These are phyloP conservation scores for Lycodopsis pacificus DNA, from an alignment of 2,797 vertebrate genomes.

Conservation along the genomic window DNA sequence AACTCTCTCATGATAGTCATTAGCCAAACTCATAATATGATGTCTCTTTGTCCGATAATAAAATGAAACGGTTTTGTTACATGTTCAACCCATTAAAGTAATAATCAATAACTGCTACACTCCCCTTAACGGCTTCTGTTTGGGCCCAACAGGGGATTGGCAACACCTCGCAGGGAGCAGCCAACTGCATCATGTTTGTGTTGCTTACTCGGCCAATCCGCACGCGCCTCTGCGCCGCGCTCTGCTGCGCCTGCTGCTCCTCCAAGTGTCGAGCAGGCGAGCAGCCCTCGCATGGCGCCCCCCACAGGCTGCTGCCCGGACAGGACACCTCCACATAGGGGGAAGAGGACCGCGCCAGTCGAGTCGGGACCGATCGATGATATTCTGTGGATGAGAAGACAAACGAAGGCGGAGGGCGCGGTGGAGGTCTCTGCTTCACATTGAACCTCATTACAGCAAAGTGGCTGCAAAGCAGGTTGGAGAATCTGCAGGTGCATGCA, in stretches of 20 bases:
- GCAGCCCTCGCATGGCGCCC: neutral
- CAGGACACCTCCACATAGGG: conserved; percentile 33
- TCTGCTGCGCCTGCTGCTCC: conserved; percentile 86
- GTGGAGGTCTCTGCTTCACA: conserved; percentile 6
- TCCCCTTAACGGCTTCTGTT: neutral
- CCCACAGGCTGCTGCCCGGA: conserved; percentile 23
- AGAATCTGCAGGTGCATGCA: conserved; percentile 56
- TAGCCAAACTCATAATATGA: neutral
- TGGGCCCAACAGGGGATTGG: conserved; percentile 88
- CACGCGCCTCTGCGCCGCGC: conserved; percentile 76
- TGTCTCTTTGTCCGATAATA: neutral
- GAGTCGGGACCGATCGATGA: conserved; percentile 50
- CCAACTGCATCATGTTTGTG: conserved; percentile 96
- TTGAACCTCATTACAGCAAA: conserved; percentile 37
- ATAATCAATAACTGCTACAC: neutral
- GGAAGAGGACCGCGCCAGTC: conserved; percentile 44
- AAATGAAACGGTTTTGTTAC: neutral
- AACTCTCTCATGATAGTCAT: neutral
- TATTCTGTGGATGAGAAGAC: conserved; percentile 13
- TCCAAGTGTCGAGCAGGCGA: conserved; percentile 28
- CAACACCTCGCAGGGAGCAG: conserved; percentile 96
- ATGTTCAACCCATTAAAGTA: neutral
- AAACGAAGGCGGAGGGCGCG: conserved; percentile 2
- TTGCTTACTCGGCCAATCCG: conserved; percentile 89
- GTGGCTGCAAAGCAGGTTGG: conserved; percentile 34